Evolutionary conservation across 1,140 invertebrate genomes (phyloP).

Genomic region (Carposina sasakii): DNA sequence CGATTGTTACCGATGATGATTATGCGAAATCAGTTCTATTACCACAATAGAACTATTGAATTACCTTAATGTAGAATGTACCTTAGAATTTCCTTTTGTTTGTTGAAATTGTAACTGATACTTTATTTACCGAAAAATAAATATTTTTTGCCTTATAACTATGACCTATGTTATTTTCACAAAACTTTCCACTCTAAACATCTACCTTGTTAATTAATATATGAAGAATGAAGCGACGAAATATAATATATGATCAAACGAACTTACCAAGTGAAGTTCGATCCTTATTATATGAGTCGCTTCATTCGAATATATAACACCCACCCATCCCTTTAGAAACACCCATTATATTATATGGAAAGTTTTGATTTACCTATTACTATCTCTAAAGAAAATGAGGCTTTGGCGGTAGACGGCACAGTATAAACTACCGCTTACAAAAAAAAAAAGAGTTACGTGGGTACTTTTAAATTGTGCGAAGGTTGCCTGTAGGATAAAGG

Average conservation of each 20-base stretch:
- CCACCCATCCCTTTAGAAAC: background rate
- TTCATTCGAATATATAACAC: background rate
- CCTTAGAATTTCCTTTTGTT: background rate
- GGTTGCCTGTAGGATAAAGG: background rate
- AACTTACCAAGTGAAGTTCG: slow-evolving; percentile 2
- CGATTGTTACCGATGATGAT: background rate
- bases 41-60: background rate
- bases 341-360: background rate
- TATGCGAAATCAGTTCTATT: background rate
- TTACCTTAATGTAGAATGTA: background rate
- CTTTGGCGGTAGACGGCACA: background rate
- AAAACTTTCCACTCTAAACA: background rate
- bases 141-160: background rate
- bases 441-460: background rate
- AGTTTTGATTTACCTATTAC: background rate
- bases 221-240: slow-evolving; percentile 1
- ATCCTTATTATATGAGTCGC: background rate
- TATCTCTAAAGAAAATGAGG: background rate
- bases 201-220: slow-evolving; percentile 1
- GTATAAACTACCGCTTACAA: background rate
- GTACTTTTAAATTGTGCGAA: background rate
- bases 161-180: background rate
- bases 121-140: background rate
- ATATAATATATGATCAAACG: slow-evolving; percentile 3
- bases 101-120: background rate